Evolutionary conservation across 2,888 invertebrate genomes (phyloP).

Genomic region (Oxystoma pomonae): DNA sequence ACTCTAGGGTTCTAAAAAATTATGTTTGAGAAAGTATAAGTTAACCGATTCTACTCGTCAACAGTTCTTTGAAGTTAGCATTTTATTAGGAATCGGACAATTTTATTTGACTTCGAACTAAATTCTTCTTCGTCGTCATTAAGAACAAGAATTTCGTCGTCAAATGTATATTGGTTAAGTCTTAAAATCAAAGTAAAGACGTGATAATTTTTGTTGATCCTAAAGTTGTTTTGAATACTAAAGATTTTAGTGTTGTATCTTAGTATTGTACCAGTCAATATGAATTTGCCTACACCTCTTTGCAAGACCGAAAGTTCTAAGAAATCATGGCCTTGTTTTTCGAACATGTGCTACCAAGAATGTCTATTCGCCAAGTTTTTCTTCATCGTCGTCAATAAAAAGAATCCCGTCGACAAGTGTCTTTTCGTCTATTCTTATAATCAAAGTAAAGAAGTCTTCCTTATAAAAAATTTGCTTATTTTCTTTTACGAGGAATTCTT

Average conservation of each 20-base stretch:
- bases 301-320: conserved; percentile 10
- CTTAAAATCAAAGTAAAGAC: conserved; percentile 26
- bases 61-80: conserved; percentile 23
- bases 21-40: too few relatives aligned
- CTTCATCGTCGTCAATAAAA: conserved; percentile 12
- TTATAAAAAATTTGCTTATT: too few relatives aligned
- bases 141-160: conserved; percentile 20
- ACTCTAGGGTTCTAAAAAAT: too few relatives aligned
- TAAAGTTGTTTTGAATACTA: too few relatives aligned
- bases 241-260: too few relatives aligned
- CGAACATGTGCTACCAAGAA: neutral
- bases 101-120: conserved; percentile 33
- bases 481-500: too few relatives aligned
- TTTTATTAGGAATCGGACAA: conserved; percentile 31
- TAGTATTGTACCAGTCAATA: too few relatives aligned
- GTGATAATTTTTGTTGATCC: too few relatives aligned
- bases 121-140: conserved; percentile 19
- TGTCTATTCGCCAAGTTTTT: conserved; percentile 27
- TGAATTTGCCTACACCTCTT: neutral
- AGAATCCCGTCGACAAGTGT: conserved; percentile 21
- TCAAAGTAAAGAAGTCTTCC: too few relatives aligned
- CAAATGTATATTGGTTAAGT: conserved; percentile 22
- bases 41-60: too few relatives aligned
- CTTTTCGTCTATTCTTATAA: conserved; percentile 27
- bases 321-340: conserved; percentile 4